These are phyloP conservation scores for Empidonax alnorum DNA, from an alignment of 2,113 vertebrate genomes.

Conservation along the genomic window DNA sequence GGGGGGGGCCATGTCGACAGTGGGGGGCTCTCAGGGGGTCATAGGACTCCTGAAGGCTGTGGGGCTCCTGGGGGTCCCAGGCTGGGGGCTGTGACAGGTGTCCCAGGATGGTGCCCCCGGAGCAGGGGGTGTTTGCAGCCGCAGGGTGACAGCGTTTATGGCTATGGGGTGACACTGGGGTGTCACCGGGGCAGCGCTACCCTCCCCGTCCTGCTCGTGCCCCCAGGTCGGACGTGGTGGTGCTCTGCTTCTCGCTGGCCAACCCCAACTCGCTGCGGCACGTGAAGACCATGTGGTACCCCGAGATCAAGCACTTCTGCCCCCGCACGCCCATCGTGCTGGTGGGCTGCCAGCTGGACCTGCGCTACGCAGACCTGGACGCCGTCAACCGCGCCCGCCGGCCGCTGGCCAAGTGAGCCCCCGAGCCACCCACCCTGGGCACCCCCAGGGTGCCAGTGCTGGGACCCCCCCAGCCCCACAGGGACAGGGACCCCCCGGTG, in stretches of 20 bases:
- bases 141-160: background rate
- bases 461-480: background rate
- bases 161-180: accelerated
- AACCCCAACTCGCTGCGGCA: slow-evolving; percentile 91
- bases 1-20: background rate
- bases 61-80: background rate
- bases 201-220: background rate
- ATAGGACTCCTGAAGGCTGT: background rate
- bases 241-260: slow-evolving; percentile 90
- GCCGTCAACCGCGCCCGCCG: slow-evolving; percentile 89
- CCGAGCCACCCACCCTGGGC: background rate
- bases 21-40: background rate
- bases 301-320: slow-evolving; percentile 94
- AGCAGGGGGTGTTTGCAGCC: background rate
- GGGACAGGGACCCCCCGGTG: no score
- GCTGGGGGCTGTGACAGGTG: accelerated
- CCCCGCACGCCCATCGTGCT: slow-evolving; percentile 90
- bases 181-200: accelerated
- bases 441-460: no score
- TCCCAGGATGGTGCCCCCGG: background rate
- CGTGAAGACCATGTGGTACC: slow-evolving; percentile 91
- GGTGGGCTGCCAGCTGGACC: slow-evolving; percentile 93
- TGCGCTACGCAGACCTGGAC: slow-evolving; percentile 91
- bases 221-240: slow-evolving; percentile 87
- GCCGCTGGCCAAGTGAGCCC: slow-evolving; percentile 86